Evolutionary conservation across 2,888 invertebrate species (phyloP).

Genomic region (Acronicta aceris): DNA sequence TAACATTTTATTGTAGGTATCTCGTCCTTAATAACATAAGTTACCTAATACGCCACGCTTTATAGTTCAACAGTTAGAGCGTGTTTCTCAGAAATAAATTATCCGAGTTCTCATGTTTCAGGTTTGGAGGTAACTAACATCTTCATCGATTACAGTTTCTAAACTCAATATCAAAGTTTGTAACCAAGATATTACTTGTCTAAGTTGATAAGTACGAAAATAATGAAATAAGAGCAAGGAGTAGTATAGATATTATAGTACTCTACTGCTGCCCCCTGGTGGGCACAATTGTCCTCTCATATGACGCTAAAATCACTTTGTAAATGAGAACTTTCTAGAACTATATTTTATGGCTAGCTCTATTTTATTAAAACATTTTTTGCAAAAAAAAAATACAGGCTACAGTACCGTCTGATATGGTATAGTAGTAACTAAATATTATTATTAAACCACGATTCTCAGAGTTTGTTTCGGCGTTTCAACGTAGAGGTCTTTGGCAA

Average conservation of each 20-base stretch:
- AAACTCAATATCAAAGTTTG: conserved; percentile 25
- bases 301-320: too few species aligned
- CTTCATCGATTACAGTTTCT: conserved; percentile 36
- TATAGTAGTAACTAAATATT: too few species aligned
- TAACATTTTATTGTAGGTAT: neutral
- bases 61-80: conserved; percentile 5
- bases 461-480: too few species aligned
- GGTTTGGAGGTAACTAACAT: conserved; percentile 25
- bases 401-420: too few species aligned
- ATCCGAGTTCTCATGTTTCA: conserved; percentile 21
- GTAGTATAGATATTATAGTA: neutral
- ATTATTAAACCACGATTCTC: too few species aligned
- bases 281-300: too few species aligned
- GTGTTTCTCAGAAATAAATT: conserved; percentile 23
- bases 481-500: too few species aligned
- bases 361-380: too few species aligned
- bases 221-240: conserved; percentile 13
- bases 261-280: neutral
- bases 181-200: conserved; percentile 8
- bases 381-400: too few species aligned
- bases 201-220: neutral
- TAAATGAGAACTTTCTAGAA: too few species aligned
- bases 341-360: too few species aligned
- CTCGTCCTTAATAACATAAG: conserved; percentile 20
- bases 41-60: conserved; percentile 14